These are phyloP conservation scores for Zygogramma bicolorata DNA, from an alignment of 2,888 invertebrate species.

Conservation along the genomic window DNA sequence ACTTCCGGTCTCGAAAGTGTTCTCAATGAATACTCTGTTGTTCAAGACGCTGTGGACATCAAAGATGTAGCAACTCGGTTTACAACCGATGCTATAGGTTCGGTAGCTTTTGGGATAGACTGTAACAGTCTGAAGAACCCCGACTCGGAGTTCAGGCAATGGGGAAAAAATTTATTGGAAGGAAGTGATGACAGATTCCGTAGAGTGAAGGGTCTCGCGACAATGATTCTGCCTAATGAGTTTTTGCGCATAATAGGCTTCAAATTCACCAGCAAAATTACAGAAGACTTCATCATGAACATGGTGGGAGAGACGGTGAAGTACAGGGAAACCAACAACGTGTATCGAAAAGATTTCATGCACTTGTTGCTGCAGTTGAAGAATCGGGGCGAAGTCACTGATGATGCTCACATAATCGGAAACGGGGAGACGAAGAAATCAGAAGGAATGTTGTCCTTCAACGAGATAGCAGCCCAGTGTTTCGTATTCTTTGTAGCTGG, in stretches of 20 bases:
- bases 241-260: not conserved
- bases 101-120: constrained; percentile 72
- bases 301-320: constrained; percentile 62
- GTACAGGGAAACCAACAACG: constrained; percentile 51
- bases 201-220: not conserved
- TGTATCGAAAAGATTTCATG: constrained; percentile 68
- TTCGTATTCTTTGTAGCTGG: constrained; percentile 51
- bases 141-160: constrained; percentile 66
- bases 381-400: constrained; percentile 52
- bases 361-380: constrained; percentile 67
- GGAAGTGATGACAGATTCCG: not conserved
- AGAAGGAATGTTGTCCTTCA: constrained; percentile 21
- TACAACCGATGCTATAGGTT: constrained; percentile 72
- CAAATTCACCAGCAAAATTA: constrained; percentile 6
- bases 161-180: constrained; percentile 47
- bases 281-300: constrained; percentile 46
- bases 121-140: constrained; percentile 70
- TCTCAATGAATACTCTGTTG: constrained; percentile 31
- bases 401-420: constrained; percentile 38
- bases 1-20: constrained; percentile 45
- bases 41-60: constrained; percentile 43
- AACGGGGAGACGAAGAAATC: constrained; percentile 31
- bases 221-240: not conserved
- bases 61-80: constrained; percentile 69
- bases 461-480: constrained; percentile 38